Evolutionary conservation across 2,113 vertebrate species (phyloP).

Genomic region (Scortum barcoo): DNA sequence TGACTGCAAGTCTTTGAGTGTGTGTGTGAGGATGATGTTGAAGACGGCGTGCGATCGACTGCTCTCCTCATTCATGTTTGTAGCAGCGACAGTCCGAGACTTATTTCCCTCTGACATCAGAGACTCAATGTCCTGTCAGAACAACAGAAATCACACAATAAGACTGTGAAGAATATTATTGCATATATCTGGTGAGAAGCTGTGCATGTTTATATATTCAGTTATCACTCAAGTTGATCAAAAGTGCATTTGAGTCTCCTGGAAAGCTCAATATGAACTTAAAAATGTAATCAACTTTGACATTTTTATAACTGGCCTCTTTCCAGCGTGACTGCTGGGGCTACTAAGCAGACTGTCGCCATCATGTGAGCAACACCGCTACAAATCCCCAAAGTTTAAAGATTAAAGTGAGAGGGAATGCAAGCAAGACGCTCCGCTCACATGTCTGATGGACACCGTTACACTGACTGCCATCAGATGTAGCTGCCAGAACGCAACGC

Average conservation of each 20-base stretch:
- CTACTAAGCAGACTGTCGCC: not conserved
- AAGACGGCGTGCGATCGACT: conserved; percentile 97
- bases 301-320: not conserved
- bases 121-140: conserved; percentile 92
- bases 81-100: conserved; percentile 96
- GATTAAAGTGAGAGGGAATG: conserved; percentile 1
- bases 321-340: not conserved
- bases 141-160: not conserved
- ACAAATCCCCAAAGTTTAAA: not conserved
- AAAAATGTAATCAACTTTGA: not conserved
- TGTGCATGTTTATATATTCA: not conserved
- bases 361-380: not conserved
- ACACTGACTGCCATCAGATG: not conserved
- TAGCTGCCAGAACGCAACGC: not conserved
- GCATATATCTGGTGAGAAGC: not conserved
- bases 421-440: not conserved
- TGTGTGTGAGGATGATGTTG: conserved; percentile 98
- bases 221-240: not conserved
- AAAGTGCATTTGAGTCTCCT: not conserved
- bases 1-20: conserved; percentile 91
- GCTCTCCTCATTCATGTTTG: conserved; percentile 99
- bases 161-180: not conserved
- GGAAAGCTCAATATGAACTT: not conserved
- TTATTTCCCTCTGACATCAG: conserved; percentile 99
- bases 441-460: not conserved